Conservation (phyloP, 2,797 vertebrate species). For the Xenentodon cancila region DNA sequence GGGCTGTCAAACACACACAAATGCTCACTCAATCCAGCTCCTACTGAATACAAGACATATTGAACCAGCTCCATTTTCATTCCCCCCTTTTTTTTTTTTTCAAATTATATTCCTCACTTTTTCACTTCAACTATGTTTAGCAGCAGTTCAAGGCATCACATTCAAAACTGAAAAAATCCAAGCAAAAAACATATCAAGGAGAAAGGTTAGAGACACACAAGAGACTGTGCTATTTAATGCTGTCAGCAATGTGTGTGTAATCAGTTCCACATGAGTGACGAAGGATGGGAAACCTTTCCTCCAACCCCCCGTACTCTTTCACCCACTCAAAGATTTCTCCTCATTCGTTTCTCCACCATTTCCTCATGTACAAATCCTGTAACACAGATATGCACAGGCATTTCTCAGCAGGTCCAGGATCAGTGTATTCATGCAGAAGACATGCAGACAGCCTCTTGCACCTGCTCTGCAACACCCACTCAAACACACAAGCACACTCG, state of each 20-base stretch:
- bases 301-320: constrained; percentile 26
- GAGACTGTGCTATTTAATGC: too few relatives aligned
- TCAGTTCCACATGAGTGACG: constrained; percentile 61
- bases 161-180: constrained; percentile 9
- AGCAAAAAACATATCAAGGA: neutral
- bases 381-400: constrained; percentile 26
- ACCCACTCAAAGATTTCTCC: neutral
- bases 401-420: constrained; percentile 62
- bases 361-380: constrained; percentile 23
- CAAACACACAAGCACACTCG: constrained; percentile 17
- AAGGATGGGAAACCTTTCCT: constrained; percentile 30
- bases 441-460: constrained; percentile 54
- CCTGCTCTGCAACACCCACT: constrained; percentile 43
- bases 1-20: neutral
- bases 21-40: constrained; percentile 10
- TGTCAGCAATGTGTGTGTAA: constrained; percentile 27
- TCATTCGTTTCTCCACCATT: constrained; percentile 34
- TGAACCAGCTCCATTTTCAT: constrained; percentile 6
- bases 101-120: too few relatives aligned
- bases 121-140: constrained; percentile 28
- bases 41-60: constrained; percentile 10
- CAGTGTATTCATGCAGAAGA: constrained; percentile 65
- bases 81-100: neutral
- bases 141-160: neutral
- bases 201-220: too few relatives aligned